Evolutionary conservation across 2,113 vertebrate species (phyloP).

Genomic region (Corythornis madagascariensis): DNA sequence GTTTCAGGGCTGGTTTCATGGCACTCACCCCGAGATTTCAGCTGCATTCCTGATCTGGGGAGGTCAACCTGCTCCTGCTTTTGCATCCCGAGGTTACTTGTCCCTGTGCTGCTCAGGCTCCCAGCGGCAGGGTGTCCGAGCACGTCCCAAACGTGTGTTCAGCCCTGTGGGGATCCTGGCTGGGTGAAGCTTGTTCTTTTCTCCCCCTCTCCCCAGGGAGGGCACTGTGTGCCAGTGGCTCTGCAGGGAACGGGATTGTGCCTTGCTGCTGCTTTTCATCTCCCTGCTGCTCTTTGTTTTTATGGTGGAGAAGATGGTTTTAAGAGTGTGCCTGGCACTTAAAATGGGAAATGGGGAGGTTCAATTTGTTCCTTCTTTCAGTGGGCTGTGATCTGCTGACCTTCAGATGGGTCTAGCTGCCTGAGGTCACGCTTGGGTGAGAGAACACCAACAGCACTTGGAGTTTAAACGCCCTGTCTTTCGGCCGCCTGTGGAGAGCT

Average conservation of each 20-base stretch:
- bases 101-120: neutral
- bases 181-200: neutral
- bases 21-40: neutral
- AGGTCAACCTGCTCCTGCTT: neutral
- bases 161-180: rapidly evolving
- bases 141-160: rapidly evolving
- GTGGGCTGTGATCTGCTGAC: neutral
- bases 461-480: no score
- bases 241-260: neutral
- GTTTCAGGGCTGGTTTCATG: neutral
- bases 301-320: neutral
- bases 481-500: neutral
- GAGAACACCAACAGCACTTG: neutral
- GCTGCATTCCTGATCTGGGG: neutral
- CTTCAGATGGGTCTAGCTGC: neutral
- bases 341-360: neutral
- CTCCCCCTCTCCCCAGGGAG: neutral
- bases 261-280: neutral
- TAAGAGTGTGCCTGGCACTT: neutral
- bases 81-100: neutral
- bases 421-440: rapidly evolving
- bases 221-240: constrained; percentile 6
- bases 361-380: neutral
- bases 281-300: neutral
- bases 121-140: neutral